phyloP scores from a whole-genome alignment of 64 coral and sea anemone species.

The Cladopsammia gracilis region DNA sequence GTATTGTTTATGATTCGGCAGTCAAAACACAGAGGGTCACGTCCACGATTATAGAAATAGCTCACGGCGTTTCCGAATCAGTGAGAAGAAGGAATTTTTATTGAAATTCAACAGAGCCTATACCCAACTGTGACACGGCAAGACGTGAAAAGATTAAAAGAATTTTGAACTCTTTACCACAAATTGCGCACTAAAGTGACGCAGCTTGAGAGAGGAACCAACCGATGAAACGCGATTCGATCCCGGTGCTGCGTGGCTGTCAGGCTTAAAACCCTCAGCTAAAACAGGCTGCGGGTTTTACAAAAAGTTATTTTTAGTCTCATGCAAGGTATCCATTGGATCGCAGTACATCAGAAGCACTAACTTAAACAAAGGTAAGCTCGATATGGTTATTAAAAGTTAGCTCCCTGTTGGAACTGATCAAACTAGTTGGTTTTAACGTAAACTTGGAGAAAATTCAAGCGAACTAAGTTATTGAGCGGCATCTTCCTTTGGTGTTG shows the following conservation, averaged over 20 bases:
- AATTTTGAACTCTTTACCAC: conserved; percentile 18
- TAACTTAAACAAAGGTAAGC: too few relatives aligned
- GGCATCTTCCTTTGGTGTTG: too few relatives aligned
- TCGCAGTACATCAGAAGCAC: too few relatives aligned
- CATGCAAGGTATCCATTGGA: too few relatives aligned
- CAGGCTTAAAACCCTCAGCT: too few relatives aligned
- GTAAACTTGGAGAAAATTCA: too few relatives aligned
- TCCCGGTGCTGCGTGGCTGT: not conserved
- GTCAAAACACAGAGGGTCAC: not conserved
- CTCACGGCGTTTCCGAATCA: conserved; percentile 1
- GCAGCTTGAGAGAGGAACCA: not conserved
- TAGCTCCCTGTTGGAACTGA: too few relatives aligned
- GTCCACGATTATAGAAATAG: not conserved
- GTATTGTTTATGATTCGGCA: too few relatives aligned
- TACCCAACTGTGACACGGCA: not conserved
- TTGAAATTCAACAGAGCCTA: not conserved
- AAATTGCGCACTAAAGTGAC: not conserved
- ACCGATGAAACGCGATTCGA: not conserved
- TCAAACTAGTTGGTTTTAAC: too few relatives aligned
- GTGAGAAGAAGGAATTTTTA: not conserved
- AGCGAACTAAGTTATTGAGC: too few relatives aligned
- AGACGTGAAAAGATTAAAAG: conserved; percentile 31
- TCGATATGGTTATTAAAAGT: too few relatives aligned
- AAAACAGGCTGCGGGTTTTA: not conserved
- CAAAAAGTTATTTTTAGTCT: not conserved